Evolutionary conservation across 2,797 vertebrate species (phyloP), one percentile per base, ranked within the genome.

Genomic region (Danio albolineatus): DNA sequence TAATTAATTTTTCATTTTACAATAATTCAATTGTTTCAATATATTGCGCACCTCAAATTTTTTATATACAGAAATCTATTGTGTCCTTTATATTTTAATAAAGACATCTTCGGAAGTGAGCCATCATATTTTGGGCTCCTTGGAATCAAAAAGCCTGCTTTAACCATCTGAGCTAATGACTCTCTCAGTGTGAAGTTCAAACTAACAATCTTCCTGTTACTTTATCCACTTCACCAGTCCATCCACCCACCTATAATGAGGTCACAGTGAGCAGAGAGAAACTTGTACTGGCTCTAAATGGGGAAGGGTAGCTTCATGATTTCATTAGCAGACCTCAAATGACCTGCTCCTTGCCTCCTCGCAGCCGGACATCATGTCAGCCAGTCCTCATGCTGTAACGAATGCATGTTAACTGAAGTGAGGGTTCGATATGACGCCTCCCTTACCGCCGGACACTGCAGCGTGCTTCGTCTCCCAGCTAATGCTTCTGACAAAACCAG

Each of bases 401-500:
- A 70, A 70, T 74, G 8, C 60, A 48, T 78, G 56, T 39, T 46
- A 73, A 41, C 67, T 65, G 59, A 17, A 46, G 48, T 59, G 13
- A 43, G 53, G 10, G 49, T 78, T 79, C 62, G 10, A 10, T 41
- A 73, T 61, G 46, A 62, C 19, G 12, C 46, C 71, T 14, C 17
- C 14, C 38, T 72, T 73, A 70, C 65, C 17, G 48, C 38, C 5
- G 48, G 66, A 60, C 66, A 53, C 56, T 38, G 41, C 51, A 53
- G 51, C 56, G 56, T 64, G 21, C 66, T 73, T 19, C 9, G 38
- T 82, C 36, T 36, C 57, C 73, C 48, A 44, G 56, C 53, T 82
- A 57, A 77, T 77, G 48, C 43, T 53, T 60, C 60, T 76, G 80
- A 82, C 76, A 82, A 84, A 82, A 79, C 80, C 76, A 79, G 80